A percentile compares a stretch with the other conserved stretches of the same genome.
Conservation (phyloP, 2,888 invertebrate species). For the Poecilobothrus nobilitatus region DNA sequence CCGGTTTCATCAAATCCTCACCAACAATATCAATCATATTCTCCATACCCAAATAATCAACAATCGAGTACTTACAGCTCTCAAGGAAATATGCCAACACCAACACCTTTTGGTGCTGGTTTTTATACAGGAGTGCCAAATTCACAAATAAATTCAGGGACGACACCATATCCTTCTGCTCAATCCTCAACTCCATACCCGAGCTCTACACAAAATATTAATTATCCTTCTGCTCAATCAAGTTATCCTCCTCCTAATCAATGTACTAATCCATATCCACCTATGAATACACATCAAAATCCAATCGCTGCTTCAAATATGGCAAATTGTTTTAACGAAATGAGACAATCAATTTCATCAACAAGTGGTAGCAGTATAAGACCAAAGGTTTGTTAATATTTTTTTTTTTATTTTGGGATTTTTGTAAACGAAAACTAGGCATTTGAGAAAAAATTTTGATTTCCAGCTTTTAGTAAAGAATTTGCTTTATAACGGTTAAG, state of each 20-base stretch:
- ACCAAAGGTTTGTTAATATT: conserved; percentile 31
- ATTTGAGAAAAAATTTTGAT: too few relatives aligned
- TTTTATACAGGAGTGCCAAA: neutral
- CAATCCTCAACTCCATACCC: neutral
- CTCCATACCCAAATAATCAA: neutral
- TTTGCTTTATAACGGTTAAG: too few relatives aligned
- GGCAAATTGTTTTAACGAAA: conserved; percentile 33
- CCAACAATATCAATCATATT: conserved; percentile 7
- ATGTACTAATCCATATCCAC: conserved; percentile 28
- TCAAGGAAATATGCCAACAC: neutral
- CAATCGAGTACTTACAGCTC: neutral
- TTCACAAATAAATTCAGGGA: neutral
- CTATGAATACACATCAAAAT: conserved; percentile 28
- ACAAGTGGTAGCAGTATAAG: conserved; percentile 21
- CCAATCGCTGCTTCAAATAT: conserved; percentile 30
- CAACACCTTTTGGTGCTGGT: neutral
- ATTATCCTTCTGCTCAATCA: neutral
- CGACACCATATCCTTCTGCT: neutral
- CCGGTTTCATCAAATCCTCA: conserved; percentile 12
- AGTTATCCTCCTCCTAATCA: neutral
- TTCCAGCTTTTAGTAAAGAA: too few relatives aligned
- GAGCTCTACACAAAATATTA: conserved; percentile 7
- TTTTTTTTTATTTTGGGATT: conserved; percentile 22
- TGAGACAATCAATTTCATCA: conserved; percentile 29
- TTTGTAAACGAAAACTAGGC: neutral